phyloP scores from a whole-genome alignment of 2,113 vertebrate species.

The Epinephelus moara region DNA sequence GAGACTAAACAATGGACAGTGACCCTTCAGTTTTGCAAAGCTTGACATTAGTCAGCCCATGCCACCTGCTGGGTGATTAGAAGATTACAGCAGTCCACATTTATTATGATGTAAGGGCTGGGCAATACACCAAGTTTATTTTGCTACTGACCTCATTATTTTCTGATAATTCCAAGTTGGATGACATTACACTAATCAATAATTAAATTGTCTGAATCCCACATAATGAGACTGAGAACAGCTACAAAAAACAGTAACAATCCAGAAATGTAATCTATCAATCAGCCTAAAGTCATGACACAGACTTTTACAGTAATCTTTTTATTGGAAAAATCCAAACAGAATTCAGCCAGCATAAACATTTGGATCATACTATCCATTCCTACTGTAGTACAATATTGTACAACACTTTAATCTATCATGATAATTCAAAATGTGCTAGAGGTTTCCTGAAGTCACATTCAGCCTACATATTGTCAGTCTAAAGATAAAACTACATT shows the following conservation, averaged over 20 bases:
- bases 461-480: background rate
- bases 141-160: too few relatives aligned
- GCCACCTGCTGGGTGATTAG: constrained; percentile 35
- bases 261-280: background rate
- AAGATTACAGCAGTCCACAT: background rate
- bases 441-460: constrained; percentile 20
- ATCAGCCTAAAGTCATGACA: background rate
- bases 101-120: background rate
- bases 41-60: background rate
- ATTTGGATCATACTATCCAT: background rate
- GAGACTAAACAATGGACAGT: background rate
- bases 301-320: background rate
- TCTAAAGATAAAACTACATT: constrained; percentile 18
- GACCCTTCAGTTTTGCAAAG: background rate
- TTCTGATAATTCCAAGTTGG: background rate
- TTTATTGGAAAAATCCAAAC: background rate
- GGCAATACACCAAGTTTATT: too few relatives aligned
- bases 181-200: background rate
- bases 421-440: background rate
- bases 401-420: background rate
- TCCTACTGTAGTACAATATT: background rate
- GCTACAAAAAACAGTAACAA: background rate
- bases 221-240: background rate
- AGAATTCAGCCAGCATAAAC: background rate
- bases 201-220: background rate